Percentiles rank a stretch among this genome's conserved stretches.
These are phyloP conservation scores for Semicossyphus pulcher DNA, from an alignment of 2,113 vertebrate species.

Conservation along the genomic window DNA sequence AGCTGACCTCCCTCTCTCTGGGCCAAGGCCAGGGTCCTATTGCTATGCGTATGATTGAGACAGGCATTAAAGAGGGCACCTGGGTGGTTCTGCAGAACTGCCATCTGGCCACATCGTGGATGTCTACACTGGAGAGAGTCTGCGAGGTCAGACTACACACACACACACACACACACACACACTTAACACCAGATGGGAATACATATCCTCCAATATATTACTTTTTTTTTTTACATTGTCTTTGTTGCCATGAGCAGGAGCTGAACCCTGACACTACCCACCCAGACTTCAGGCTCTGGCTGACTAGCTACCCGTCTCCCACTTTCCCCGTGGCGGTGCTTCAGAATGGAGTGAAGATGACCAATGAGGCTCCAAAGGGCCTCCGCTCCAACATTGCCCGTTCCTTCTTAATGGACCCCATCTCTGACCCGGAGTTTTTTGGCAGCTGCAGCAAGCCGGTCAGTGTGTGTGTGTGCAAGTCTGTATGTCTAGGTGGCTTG, in stretches of 20 bases:
- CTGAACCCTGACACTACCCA: conserved; percentile 89
- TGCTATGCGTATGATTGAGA: conserved; percentile 90
- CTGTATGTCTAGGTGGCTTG: not conserved
- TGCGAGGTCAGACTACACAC: conserved; percentile 85
- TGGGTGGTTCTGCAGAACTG: conserved; percentile 95
- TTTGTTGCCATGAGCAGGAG: conserved; percentile 78
- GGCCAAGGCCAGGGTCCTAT: conserved; percentile 95
- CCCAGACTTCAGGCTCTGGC: conserved; percentile 92
- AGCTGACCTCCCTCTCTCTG: conserved; percentile 89
- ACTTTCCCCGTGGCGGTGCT: conserved; percentile 91
- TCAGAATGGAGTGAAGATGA: conserved; percentile 94
- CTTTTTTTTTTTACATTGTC: not conserved
- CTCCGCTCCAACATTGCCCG: conserved; percentile 88
- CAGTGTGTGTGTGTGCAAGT: conserved; percentile 56
- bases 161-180: not conserved
- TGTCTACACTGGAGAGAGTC: conserved; percentile 89
- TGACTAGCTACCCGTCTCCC: conserved; percentile 92
- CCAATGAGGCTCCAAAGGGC: conserved; percentile 92
- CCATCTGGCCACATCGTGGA: conserved; percentile 93
- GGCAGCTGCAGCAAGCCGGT: conserved; percentile 88
- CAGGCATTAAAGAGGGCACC: conserved; percentile 87
- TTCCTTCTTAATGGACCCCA: conserved; percentile 91
- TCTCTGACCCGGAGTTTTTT: conserved; percentile 89
- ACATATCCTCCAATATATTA: not conserved
- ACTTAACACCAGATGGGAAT: not conserved